Evolutionary conservation across 2,113 vertebrate species (phyloP).

Genomic region (Pterocles orientalis): DNA sequence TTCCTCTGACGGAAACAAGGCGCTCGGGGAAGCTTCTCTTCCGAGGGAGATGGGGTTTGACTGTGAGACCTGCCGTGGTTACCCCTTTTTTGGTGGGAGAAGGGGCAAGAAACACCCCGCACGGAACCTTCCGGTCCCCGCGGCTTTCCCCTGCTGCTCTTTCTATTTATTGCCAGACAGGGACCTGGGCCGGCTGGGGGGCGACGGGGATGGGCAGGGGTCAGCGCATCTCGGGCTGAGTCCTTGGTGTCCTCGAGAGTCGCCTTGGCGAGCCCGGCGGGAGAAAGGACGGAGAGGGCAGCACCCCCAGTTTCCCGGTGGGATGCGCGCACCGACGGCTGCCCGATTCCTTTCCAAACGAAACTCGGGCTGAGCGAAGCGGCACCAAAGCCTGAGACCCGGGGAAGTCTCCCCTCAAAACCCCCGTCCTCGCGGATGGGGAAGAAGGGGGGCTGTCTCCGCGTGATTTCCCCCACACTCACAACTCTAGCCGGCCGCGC

Average conservation of each 20-base stretch:
- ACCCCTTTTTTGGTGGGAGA: background rate
- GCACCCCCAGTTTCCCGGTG: background rate
- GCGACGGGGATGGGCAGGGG: background rate
- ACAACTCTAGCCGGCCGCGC: background rate
- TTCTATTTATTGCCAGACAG: background rate
- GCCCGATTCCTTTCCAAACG: background rate
- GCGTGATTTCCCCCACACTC: background rate
- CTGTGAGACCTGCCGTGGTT: background rate
- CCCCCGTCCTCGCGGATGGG: rapidly evolving
- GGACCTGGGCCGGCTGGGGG: background rate
- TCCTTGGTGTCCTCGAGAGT: background rate
- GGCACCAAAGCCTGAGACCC: background rate
- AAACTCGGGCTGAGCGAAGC: background rate
- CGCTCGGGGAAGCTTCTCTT: background rate
- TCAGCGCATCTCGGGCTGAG: background rate
- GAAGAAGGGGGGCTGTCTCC: background rate
- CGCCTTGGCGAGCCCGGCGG: background rate
- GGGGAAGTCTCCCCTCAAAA: background rate
- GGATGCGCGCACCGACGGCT: background rate
- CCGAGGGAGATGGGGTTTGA: background rate
- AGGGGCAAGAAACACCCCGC: rapidly evolving
- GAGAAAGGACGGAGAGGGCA: background rate
- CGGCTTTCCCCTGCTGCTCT: background rate
- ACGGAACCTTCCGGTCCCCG: background rate
- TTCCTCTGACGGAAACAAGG: background rate